Conservation (phyloP, 2,888 invertebrate species). For the Serrognathus titanus region DNA sequence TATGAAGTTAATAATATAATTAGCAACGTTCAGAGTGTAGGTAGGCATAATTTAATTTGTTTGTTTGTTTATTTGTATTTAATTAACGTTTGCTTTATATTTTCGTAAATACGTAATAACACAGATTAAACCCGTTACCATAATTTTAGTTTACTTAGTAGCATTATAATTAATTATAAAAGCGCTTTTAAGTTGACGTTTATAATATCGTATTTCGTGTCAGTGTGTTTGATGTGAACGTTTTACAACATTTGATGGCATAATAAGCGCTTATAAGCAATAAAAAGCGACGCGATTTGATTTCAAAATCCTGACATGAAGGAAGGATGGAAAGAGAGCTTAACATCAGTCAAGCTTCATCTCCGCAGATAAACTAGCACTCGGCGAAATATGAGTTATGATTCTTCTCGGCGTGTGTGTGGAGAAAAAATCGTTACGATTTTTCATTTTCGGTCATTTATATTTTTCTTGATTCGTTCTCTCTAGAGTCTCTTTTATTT, state of each 20-base stretch:
- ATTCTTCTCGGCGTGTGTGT: constrained; percentile 32
- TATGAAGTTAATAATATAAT: too few species aligned
- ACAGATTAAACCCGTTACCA: too few species aligned
- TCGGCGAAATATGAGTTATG: constrained; percentile 44
- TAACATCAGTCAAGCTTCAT: constrained; percentile 40
- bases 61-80: too few species aligned
- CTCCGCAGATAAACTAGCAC: constrained; percentile 41
- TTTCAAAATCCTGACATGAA: constrained; percentile 21
- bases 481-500: constrained; percentile 36
- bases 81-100: too few species aligned
- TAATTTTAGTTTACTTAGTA: too few species aligned
- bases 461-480: constrained; percentile 39
- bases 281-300: constrained; percentile 20
- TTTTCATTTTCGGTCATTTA: constrained; percentile 42
- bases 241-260: background rate
- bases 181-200: too few species aligned
- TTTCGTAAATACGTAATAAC: too few species aligned
- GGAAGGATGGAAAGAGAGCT: constrained; percentile 18
- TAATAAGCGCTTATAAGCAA: constrained; percentile 19
- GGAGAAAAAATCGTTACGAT: constrained; percentile 39
- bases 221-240: background rate
- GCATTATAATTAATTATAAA: too few species aligned
- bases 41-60: too few species aligned
- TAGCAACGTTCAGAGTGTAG: too few species aligned
- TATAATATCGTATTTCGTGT: background rate